phyloP scores from a whole-genome alignment of 2,888 invertebrate genomes.

The Orgyia antiqua region DNA sequence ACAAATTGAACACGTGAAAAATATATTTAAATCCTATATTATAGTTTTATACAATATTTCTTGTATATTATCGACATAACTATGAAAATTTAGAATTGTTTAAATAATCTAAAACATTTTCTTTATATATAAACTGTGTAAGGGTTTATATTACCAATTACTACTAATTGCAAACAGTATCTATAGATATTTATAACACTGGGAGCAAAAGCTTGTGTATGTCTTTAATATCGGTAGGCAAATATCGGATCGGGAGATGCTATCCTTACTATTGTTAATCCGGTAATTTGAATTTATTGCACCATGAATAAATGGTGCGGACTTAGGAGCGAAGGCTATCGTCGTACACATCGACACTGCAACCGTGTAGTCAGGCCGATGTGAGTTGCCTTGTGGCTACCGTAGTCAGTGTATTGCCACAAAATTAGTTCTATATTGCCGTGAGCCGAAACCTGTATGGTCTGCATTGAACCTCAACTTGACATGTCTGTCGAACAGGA shows the following conservation, averaged over 20 bases:
- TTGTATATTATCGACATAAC: no score
- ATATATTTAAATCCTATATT: no score
- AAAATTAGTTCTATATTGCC: no score
- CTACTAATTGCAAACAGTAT: constrained; percentile 26
- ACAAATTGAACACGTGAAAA: no score
- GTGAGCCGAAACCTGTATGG: no score
- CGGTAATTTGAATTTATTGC: constrained; percentile 79
- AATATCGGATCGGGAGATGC: constrained; percentile 57
- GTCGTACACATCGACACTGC: constrained; percentile 58
- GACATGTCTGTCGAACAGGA: no score
- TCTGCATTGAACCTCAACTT: no score
- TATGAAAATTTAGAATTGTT: no score
- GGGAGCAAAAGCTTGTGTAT: constrained; percentile 38
- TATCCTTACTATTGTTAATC: constrained; percentile 77
- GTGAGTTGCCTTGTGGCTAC: constrained; percentile 25
- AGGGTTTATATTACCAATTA: constrained; percentile 25
- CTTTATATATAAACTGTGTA: no score
- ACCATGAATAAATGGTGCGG: constrained; percentile 71
- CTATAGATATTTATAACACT: constrained; percentile 32
- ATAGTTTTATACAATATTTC: no score
- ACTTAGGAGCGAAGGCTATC: constrained; percentile 56
- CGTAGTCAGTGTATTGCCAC: constrained; percentile 9
- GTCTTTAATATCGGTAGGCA: constrained; percentile 42
- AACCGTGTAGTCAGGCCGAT: constrained; percentile 38
- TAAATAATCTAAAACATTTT: no score